phyloP scores from a whole-genome alignment of 1,140 invertebrate genomes.

The Rhagoletis pomonella region DNA sequence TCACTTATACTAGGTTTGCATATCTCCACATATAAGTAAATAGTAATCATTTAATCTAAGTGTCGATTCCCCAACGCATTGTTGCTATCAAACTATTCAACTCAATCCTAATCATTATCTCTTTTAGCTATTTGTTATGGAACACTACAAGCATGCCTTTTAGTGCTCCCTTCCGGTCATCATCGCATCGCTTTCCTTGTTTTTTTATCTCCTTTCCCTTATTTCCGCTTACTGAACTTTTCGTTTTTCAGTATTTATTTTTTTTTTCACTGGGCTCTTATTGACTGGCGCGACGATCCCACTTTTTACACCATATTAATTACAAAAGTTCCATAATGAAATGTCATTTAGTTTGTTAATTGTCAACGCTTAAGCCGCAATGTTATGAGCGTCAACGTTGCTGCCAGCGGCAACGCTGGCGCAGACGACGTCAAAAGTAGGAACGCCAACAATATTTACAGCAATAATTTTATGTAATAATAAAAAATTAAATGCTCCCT shows the following conservation, averaged over 20 bases:
- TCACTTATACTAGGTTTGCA: neutral
- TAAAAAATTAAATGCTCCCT: neutral
- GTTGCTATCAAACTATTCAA: neutral
- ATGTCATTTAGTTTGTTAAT: constrained; percentile 57
- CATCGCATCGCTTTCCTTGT: neutral
- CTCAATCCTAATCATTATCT: neutral
- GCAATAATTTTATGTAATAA: constrained; percentile 4
- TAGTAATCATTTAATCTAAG: neutral
- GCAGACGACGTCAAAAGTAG: neutral
- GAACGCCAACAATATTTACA: neutral
- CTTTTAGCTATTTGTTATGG: neutral
- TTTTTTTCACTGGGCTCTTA: neutral
- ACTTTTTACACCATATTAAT: constrained; percentile 54
- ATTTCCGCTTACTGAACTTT: neutral
- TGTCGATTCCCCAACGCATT: neutral
- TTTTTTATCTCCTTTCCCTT: neutral
- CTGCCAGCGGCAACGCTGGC: neutral
- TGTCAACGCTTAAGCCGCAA: constrained; percentile 54
- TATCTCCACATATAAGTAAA: neutral
- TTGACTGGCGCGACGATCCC: neutral
- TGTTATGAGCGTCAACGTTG: constrained; percentile 24
- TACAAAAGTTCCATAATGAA: constrained; percentile 56
- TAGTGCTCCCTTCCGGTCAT: neutral
- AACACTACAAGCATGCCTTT: neutral
- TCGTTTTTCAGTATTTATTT: constrained; percentile 11